Evolutionary conservation across 1,140 invertebrate genomes (phyloP), one percentile per base, ranked within the genome.

Genomic region (Agrypnia vestita): DNA sequence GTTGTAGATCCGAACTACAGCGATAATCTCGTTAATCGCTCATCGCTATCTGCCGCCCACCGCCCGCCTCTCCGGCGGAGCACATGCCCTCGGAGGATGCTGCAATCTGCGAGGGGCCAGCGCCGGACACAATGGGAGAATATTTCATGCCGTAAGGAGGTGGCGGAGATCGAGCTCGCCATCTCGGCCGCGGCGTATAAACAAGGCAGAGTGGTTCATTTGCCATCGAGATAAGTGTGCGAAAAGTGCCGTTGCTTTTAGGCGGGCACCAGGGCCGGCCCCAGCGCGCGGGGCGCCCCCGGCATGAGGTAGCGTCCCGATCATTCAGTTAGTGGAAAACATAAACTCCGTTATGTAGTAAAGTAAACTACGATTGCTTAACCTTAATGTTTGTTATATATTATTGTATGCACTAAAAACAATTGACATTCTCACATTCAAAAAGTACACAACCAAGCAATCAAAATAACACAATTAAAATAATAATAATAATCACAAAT

Each of bases 1-100:
- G 9, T 74, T 74, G 51, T 56, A 74, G 71, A 74, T 61, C 56
- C 56, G 19, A 15, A 51, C 64, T 44, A 12, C 67, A 55, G 77
- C 77, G 67, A 73, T 73, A 73, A 73, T 79, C 77, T 79, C 77
- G 77, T 79, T 79, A 79, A 74, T 79, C 77, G 77, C 77, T 79
- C 77, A 79, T 62, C 69, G 77, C 67, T 44, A 73, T 73, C 77
- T 73, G 21, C 67, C 69, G 69, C 55, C 55, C 77, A 12, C 77
- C 35, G 55, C 56, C 44, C 9, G 15, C 43, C 17, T 17, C 61
- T 8, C 17, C 75, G 67, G 61, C 75, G 61, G 59, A 64, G 61
- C 21, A 77, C 9, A 77, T 53, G 47, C 55, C 59, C 61, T 19
- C 59, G 61, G 72, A 77, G 56, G 53, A 51, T 35, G 55, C n/a